Percentiles rank a stretch among this genome's conserved stretches.
Evolutionary conservation across 2,113 vertebrate genomes (phyloP).

Genomic region (Corythoichthys haematopterus): DNA sequence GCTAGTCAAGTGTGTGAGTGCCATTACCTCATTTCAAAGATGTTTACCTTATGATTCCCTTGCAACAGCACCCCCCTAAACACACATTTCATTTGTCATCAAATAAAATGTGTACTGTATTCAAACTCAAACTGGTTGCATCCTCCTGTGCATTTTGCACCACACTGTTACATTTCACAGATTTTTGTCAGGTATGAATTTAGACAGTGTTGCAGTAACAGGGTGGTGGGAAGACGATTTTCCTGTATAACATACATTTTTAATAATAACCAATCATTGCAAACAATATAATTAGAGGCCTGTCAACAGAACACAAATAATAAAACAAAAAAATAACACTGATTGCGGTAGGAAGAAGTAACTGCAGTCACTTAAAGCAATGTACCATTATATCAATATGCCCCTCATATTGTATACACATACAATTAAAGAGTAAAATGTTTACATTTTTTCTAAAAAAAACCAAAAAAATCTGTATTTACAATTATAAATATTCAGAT

Average conservation of each 20-base stretch:
- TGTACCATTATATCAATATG: neutral
- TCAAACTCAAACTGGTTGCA: neutral
- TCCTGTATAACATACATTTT: slow-evolving; percentile 17
- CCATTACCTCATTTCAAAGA: slow-evolving; percentile 26
- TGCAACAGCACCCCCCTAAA: slow-evolving; percentile 18
- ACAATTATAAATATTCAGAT: slow-evolving; percentile 65
- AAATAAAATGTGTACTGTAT: slow-evolving; percentile 35
- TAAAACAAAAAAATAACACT: slow-evolving; percentile 45
- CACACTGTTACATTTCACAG: slow-evolving; percentile 17
- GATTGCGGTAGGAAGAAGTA: slow-evolving; percentile 27
- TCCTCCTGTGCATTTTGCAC: slow-evolving; percentile 20
- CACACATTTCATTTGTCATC: slow-evolving; percentile 24
- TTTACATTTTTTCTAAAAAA: neutral
- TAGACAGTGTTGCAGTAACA: neutral
- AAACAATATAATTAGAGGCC: slow-evolving; percentile 16
- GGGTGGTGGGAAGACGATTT: neutral
- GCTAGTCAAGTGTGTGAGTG: slow-evolving; percentile 31
- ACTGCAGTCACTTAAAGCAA: neutral
- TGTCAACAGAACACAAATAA: slow-evolving; percentile 19
- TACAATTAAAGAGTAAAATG: neutral
- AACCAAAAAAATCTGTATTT: slow-evolving; percentile 51
- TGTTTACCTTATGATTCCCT: slow-evolving; percentile 23
- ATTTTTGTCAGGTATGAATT: neutral
- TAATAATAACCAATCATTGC: slow-evolving; percentile 17
- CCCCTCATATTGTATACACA: neutral